Conservation (phyloP, 2,113 vertebrate genomes). For the Motacilla tschutschensis region DNA sequence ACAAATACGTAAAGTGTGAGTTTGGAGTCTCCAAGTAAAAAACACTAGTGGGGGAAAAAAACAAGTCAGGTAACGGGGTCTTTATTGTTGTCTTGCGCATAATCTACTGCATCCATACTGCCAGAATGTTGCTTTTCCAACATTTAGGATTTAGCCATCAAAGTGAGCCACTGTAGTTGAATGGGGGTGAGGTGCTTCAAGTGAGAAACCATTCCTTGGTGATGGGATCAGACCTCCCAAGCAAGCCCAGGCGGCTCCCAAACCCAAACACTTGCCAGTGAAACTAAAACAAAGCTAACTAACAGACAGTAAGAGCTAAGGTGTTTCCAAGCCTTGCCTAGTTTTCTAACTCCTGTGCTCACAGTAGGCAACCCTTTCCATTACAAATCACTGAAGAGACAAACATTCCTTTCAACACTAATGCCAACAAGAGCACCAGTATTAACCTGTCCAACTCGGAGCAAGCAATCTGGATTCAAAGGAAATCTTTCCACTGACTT, state of each 20-base stretch:
- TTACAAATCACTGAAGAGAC: background rate
- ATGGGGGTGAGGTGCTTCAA: constrained; percentile 28
- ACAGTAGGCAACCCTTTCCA: background rate
- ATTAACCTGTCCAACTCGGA: background rate
- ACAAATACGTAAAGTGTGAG: background rate
- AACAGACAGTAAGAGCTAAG: background rate
- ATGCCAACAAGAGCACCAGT: background rate
- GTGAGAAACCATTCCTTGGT: constrained; percentile 18
- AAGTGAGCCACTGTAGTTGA: constrained; percentile 23
- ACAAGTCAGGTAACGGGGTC: accelerated
- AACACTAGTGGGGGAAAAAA: background rate
- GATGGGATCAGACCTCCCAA: constrained; percentile 16
- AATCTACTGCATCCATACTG: background rate
- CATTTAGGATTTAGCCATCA: background rate
- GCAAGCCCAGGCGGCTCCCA: constrained; percentile 31
- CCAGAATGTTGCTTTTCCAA: background rate
- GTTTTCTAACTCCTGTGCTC: background rate
- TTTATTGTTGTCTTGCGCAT: background rate
- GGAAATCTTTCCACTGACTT: background rate
- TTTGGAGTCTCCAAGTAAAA: background rate
- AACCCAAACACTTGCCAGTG: background rate
- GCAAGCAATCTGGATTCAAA: background rate
- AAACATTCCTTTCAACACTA: background rate
- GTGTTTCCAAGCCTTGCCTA: background rate
- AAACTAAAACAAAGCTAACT: background rate